Evolutionary conservation across 2,113 vertebrate genomes (phyloP).

Genomic region (Ophthalmolycus amberensis): DNA sequence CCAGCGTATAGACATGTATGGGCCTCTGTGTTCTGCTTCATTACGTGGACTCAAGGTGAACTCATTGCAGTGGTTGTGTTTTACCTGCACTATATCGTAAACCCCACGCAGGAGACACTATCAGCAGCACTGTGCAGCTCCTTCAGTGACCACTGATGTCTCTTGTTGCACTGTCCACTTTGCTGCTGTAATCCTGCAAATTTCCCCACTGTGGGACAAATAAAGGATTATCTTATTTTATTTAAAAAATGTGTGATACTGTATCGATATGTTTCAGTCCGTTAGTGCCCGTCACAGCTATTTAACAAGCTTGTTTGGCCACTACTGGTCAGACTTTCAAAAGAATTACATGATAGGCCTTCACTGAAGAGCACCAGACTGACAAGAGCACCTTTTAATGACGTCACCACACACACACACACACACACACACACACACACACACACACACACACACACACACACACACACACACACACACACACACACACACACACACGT

Average conservation of each 20-base stretch:
- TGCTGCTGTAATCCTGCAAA: too few relatives aligned
- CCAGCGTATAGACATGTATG: conserved; percentile 60
- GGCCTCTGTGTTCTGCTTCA: conserved; percentile 47
- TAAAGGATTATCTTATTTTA: too few relatives aligned
- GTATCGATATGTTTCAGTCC: background rate
- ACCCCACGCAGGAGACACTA: too few relatives aligned
- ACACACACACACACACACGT: conserved; percentile 3
- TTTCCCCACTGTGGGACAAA: too few relatives aligned
- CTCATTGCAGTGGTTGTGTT: conserved; percentile 9
- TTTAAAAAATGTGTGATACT: background rate
- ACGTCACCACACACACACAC: conserved; percentile 46
- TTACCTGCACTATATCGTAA: background rate
- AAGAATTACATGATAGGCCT: conserved; percentile 71
- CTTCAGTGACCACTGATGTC: background rate
- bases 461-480: background rate
- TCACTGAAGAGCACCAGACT: conserved; percentile 52
- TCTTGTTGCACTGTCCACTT: too few relatives aligned
- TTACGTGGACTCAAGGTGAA: conserved; percentile 28
- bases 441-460: too few relatives aligned
- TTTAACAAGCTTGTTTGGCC: conserved; percentile 70
- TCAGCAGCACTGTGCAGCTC: too few relatives aligned
- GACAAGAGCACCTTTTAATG: conserved; percentile 54
- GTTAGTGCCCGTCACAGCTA: conserved; percentile 27
- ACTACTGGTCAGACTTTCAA: conserved; percentile 71
- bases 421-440: background rate